Base-by-base conservation (phyloP, 2,113 vertebrate genomes). In the Tupaia tana region DNA sequence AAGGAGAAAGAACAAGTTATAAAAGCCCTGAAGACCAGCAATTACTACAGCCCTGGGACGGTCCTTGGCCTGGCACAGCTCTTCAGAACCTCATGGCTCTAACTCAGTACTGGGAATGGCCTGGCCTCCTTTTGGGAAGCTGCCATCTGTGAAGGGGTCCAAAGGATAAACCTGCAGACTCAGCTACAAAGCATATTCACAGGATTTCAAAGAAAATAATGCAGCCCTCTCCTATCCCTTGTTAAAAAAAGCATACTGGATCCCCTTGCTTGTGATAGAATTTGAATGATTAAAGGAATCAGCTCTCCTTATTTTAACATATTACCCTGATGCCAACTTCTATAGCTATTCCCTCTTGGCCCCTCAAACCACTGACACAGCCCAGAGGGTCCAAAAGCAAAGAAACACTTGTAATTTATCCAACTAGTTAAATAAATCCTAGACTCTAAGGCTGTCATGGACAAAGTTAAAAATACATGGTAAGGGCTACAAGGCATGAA, bases 221-320 rank as follows among this genome's bases (percentile, higher is more conserved):
- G 20, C 29, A 27, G 25, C 5, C 12, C 9, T 14, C 7, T 4
- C 19, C 16, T 18, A 7, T 8, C 19, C 70, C 15, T 43, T 43
- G 43, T 6, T 43, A 84, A 69, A 67, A 61, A 77, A 94, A 86
- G 25, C 31, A 96, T 64, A 64, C 7, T 81, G 70, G 29, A 89
- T 78, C 24, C 59, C 43, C 81, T 54, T 89, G 64, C 59, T 70
- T 94, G 9, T 31, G 56, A 78, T 7, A 73, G 58, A 90, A 77
- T 34, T 34, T 70, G 52, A 95, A 52, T 85, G n/a, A 69, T 75
- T 85, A 70, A 82, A 86, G 12, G 94, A 25, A 90, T 86, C 43
- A 90, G 67, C 56, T 92, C 78, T 86, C 18, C 75, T 86, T 95
- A 56, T 52, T 83, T 73, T n/a, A 75, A n/a, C 22, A 89, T 29